Conservation (phyloP, 2,113 vertebrate genomes). For the Clarias magur region DNA sequence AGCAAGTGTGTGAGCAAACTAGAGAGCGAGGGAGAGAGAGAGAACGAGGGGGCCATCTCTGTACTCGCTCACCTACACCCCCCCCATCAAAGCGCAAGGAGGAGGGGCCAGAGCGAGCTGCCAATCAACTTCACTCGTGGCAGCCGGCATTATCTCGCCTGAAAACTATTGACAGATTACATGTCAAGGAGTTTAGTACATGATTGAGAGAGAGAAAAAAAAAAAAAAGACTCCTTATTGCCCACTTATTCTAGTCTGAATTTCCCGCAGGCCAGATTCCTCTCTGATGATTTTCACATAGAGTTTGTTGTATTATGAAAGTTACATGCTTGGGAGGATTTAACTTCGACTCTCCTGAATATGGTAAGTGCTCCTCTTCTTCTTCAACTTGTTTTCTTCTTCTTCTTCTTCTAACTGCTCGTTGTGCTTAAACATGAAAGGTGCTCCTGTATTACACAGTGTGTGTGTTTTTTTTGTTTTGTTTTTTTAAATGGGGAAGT, state of each 20-base stretch:
- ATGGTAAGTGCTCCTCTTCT: constrained; percentile 86
- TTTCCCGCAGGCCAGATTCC: constrained; percentile 65
- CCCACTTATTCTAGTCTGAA: constrained; percentile 72
- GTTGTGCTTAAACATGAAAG: constrained; percentile 39
- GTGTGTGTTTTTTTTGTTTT: neutral
- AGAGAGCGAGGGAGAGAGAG: constrained; percentile 57
- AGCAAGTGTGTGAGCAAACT: constrained; percentile 54
- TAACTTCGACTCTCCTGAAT: constrained; percentile 98
- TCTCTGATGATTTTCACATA: constrained; percentile 77
- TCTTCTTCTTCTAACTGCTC: constrained; percentile 25
- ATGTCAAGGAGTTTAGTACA: constrained; percentile 85
- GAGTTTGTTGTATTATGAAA: constrained; percentile 95
- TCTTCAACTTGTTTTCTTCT: constrained; percentile 21
- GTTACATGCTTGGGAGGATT: constrained; percentile 98
- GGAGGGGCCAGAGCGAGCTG: constrained; percentile 80
- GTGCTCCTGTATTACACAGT: constrained; percentile 36
- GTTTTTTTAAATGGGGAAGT: constrained; percentile 59
- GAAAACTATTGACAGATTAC: constrained; percentile 87
- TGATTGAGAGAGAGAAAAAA: constrained; percentile 72
- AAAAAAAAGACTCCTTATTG: constrained; percentile 66
- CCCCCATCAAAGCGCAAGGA: constrained; percentile 74
- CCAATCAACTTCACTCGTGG: constrained; percentile 87
- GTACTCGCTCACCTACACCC: constrained; percentile 78
- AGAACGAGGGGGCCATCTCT: constrained; percentile 71
- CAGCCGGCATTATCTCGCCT: constrained; percentile 84